phyloP scores from a whole-genome alignment of 2,113 vertebrate genomes.

The Oncorhynchus mykiss region DNA sequence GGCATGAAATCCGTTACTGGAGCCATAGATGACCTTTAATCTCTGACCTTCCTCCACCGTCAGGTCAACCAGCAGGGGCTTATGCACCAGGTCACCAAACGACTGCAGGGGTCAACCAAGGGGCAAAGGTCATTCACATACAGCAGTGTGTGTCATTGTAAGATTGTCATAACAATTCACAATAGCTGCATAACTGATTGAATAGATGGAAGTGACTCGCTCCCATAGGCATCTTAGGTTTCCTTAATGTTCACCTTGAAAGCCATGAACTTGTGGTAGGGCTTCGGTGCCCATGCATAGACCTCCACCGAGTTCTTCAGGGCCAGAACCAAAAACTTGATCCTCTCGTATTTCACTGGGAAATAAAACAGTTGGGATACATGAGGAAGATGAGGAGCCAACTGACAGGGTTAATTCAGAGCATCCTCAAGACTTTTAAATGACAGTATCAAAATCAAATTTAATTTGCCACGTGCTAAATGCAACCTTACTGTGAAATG shows the following conservation, averaged over 20 bases:
- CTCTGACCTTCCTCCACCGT: slow-evolving; percentile 97
- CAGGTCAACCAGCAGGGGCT: slow-evolving; percentile 93
- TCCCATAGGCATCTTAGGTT: background rate
- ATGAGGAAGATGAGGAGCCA: background rate
- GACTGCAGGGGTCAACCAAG: slow-evolving; percentile 73
- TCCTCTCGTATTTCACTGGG: slow-evolving; percentile 97
- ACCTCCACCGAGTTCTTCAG: slow-evolving; percentile 99
- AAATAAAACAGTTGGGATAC: slow-evolving; percentile 42
- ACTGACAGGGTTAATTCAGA: background rate
- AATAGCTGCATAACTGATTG: no score
- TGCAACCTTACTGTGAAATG: no score
- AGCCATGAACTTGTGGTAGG: slow-evolving; percentile 99
- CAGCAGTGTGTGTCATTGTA: background rate
- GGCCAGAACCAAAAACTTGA: slow-evolving; percentile 98
- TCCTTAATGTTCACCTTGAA: slow-evolving; percentile 85
- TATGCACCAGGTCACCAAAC: slow-evolving; percentile 93
- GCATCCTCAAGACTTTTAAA: background rate
- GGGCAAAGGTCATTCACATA: slow-evolving; percentile 9
- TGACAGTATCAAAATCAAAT: background rate
- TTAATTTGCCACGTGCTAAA: no score
- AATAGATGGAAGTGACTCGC: no score
- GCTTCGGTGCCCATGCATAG: slow-evolving; percentile 99
- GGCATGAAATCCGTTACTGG: slow-evolving; percentile 91
- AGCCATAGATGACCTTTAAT: slow-evolving; percentile 98
- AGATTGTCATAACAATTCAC: no score